Evolutionary conservation across 2,113 vertebrate genomes (phyloP).

Genomic region (Dendropsophus ebraccatus): DNA sequence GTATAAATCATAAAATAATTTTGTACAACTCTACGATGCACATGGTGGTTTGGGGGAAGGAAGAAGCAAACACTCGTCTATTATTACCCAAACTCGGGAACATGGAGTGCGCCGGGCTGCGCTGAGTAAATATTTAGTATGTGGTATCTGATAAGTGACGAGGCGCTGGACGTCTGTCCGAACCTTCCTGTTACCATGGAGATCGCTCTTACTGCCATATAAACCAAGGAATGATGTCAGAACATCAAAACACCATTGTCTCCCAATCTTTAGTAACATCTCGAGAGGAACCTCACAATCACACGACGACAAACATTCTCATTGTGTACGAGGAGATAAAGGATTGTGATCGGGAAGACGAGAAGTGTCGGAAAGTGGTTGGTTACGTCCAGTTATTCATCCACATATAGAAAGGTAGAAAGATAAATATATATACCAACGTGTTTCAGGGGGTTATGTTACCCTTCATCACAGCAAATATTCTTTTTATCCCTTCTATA

Average conservation of each 20-base stretch:
- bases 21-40: background rate
- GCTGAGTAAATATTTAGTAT: conserved; percentile 53
- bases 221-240: conserved; percentile 38
- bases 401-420: no score
- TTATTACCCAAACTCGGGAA: background rate
- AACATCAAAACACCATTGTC: conserved; percentile 33
- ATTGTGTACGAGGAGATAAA: background rate
- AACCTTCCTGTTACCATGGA: conserved; percentile 24
- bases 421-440: no score
- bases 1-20: background rate
- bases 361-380: background rate
- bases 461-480: no score
- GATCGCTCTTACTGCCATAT: conserved; percentile 16
- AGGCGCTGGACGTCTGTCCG: conserved; percentile 23
- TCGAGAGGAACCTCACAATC: conserved; percentile 3
- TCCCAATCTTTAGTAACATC: conserved; percentile 35
- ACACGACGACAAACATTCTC: background rate
- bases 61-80: background rate
- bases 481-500: no score
- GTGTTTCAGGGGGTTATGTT: no score
- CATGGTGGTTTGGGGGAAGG: background rate
- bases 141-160: conserved; percentile 30
- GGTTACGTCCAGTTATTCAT: no score
- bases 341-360: background rate
- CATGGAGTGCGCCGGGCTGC: conserved; percentile 52